Base-by-base conservation (phyloP, 2,113 vertebrate genomes). In the Cephalopholis sonnerati region DNA sequence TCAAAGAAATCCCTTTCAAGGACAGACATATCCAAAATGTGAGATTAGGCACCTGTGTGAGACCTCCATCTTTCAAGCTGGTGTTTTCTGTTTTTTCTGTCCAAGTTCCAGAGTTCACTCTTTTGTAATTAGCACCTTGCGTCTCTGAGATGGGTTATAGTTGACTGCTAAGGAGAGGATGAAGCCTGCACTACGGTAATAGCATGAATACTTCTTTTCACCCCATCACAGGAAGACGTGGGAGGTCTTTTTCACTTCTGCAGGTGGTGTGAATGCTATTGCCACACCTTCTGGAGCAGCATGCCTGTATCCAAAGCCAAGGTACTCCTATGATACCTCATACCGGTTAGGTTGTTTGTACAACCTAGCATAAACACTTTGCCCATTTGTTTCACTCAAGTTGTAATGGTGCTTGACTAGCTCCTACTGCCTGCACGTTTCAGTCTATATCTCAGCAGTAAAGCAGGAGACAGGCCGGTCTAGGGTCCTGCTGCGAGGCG, bases 51-150 rank as follows among this genome's bases (percentile, higher is more conserved):
- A 84, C 85, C 44, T 83, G 6, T 85, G 66, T 94, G 92, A 86
- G 85, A 92, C 65, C 86, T 89, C 84, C 86, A 89, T 92, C 92
- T 93, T 24, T 82, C 91, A 84, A 94, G 51, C 65, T 72, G 91
- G 91, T 66, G 83, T 95, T 89, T 95, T 90, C 90, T 90, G 93
- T 91, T 54, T 77, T 59, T 59, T 44, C 3, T 46, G 15, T 68
- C 32, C 87, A 94, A 85, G 88, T 93, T 96, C 82, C 32, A 4
- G 9, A 93, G 90, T 93, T 96, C 92, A 90, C 93, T 83, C 15
- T 67, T 86, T 81, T 85, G 91, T 79, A 94, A 96, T 97, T 96
- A 97, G 92, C 95, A 96, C 95, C 94, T 96, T 84, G 87, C 92
- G 89, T 87, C 90, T 96, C 94, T 95, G 93, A 95, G 92, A 93